Percentiles rank a stretch among this genome's conserved stretches.
Evolutionary conservation across 2,797 vertebrate species (phyloP).

Genomic region (Atherinosoma microstoma): DNA sequence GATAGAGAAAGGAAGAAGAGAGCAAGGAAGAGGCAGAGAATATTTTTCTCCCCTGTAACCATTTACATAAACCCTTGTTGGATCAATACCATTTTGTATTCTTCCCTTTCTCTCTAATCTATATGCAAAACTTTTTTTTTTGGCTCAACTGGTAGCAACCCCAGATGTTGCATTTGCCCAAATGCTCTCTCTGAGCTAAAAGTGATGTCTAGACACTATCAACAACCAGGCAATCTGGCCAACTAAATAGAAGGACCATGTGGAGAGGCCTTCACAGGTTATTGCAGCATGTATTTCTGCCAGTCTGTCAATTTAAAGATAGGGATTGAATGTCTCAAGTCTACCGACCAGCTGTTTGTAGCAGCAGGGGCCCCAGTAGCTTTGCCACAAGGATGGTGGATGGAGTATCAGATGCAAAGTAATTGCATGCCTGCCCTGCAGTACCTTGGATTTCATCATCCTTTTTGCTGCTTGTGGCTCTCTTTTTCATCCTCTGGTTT

Average conservation of each 20-base stretch:
- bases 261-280: slow-evolving; percentile 59
- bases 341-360: slow-evolving; percentile 70
- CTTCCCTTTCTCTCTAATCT: slow-evolving; percentile 38
- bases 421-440: slow-evolving; percentile 68
- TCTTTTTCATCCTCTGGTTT: slow-evolving; percentile 42
- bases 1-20: slow-evolving; percentile 44
- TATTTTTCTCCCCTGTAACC: slow-evolving; percentile 34
- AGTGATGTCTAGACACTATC: slow-evolving; percentile 66
- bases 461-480: slow-evolving; percentile 32
- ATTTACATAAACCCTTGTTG: slow-evolving; percentile 66
- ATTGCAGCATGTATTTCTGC: slow-evolving; percentile 63
- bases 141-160: slow-evolving; percentile 55
- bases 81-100: slow-evolving; percentile 72
- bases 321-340: slow-evolving; percentile 66
- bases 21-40: slow-evolving; percentile 38
- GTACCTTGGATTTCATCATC: slow-evolving; percentile 56
- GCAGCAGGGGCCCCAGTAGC: slow-evolving; percentile 67
- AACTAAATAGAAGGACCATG: slow-evolving; percentile 60
- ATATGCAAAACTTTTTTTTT: slow-evolving; percentile 50
- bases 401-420: slow-evolving; percentile 66
- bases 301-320: slow-evolving; percentile 77
- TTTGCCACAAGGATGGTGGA: slow-evolving; percentile 54
- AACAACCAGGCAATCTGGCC: slow-evolving; percentile 72
- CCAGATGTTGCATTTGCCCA: slow-evolving; percentile 66
- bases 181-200: slow-evolving; percentile 59